phyloP scores from a whole-genome alignment of 2,113 vertebrate species.

The Pavo muticus region DNA sequence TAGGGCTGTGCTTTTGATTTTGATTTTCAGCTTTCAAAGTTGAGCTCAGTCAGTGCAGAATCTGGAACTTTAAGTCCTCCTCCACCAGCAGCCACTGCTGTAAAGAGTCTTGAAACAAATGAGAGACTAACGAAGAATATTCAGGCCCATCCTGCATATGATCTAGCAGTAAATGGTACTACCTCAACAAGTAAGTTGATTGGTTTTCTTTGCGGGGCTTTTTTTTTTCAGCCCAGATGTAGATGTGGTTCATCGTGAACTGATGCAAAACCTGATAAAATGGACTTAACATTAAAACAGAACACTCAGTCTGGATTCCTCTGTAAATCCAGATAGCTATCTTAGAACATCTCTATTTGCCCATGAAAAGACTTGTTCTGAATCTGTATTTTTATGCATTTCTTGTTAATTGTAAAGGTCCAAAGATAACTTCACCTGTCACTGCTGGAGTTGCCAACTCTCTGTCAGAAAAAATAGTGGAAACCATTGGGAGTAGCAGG shows the following conservation, averaged over 20 bases:
- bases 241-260: not conserved
- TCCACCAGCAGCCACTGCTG: conserved; percentile 46
- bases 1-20: not conserved
- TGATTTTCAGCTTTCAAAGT: conserved; percentile 69
- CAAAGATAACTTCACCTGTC: conserved; percentile 71
- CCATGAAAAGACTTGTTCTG: not conserved
- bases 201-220: too few species aligned
- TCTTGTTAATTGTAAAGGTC: conserved; percentile 64
- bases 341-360: not conserved
- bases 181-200: conserved; percentile 74
- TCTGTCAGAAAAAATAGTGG: conserved; percentile 86
- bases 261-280: not conserved
- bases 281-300: not conserved
- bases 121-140: conserved; percentile 80
- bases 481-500: conserved; percentile 82
- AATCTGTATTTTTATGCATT: not conserved
- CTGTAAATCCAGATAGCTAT: not conserved
- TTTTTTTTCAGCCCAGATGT: not conserved
- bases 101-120: conserved; percentile 79
- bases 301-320: not conserved
- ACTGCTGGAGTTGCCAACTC: conserved; percentile 81
- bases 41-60: conserved; percentile 68
- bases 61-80: conserved; percentile 63
- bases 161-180: conserved; percentile 77
- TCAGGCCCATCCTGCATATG: conserved; percentile 76